Conservation (phyloP, 2,797 vertebrate species). For the Hybognathus amarus region DNA sequence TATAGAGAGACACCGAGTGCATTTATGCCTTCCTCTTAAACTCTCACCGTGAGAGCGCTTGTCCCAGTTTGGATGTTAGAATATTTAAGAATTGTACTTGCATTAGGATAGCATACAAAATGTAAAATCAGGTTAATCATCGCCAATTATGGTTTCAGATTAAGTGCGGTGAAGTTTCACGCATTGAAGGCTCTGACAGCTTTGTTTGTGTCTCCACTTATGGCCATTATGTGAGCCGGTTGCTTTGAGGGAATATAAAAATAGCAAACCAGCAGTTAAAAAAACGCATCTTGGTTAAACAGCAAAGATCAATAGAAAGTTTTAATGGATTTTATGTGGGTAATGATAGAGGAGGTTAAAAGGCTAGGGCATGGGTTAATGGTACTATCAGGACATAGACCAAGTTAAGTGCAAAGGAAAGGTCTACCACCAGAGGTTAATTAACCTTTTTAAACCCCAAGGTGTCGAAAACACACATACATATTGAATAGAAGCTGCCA, state of each 20-base stretch:
- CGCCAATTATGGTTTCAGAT: conserved; percentile 42
- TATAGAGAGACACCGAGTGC: conserved; percentile 26
- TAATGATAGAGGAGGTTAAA: conserved; percentile 88
- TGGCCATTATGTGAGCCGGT: conserved; percentile 31
- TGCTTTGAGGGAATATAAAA: conserved; percentile 53
- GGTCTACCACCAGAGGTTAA: conserved; percentile 92
- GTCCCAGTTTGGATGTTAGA: conserved; percentile 7
- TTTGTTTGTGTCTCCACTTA: conserved; percentile 37
- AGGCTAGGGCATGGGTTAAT: conserved; percentile 92
- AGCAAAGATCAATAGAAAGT: conserved; percentile 87
- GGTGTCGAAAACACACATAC: conserved; percentile 78
- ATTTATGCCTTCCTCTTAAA: conserved; percentile 6
- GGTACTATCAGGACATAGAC: conserved; percentile 92
- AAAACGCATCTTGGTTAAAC: conserved; percentile 57
- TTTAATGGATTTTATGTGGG: conserved; percentile 88
- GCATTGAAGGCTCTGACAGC: conserved; percentile 39
- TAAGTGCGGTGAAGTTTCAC: background rate
- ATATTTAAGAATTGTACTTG: conserved; percentile 12
- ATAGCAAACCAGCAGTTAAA: conserved; percentile 58
- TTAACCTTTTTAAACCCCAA: conserved; percentile 91
- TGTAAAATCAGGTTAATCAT: conserved; percentile 32
- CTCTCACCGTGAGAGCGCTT: conserved; percentile 12
- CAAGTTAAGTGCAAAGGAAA: conserved; percentile 90
- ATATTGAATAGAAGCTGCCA: conserved; percentile 79
- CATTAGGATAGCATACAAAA: conserved; percentile 16